A percentile compares a stretch with the other conserved stretches of the same genome.
These are phyloP conservation scores for Pseudomyrmex concolor DNA, from an alignment of 1,140 invertebrate genomes.

Conservation along the genomic window DNA sequence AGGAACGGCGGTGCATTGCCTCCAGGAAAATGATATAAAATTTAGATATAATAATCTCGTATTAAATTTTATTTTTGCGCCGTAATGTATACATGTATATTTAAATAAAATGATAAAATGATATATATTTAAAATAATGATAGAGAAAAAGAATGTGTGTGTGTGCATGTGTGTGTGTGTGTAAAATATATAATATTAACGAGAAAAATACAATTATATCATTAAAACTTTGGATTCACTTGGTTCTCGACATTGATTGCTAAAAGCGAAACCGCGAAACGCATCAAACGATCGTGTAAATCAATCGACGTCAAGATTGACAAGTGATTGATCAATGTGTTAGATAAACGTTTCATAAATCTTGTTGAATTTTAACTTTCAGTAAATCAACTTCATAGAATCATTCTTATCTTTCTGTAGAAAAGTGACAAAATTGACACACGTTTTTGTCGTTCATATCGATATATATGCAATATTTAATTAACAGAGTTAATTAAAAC, in stretches of 20 bases:
- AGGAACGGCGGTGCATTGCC: slow-evolving; percentile 5
- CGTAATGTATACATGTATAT: neutral
- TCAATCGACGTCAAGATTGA: slow-evolving; percentile 12
- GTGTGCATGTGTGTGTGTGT: too few relatives aligned
- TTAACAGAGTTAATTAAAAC: neutral
- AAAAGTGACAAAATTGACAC: slow-evolving; percentile 16
- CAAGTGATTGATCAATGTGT: slow-evolving; percentile 17
- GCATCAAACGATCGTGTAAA: slow-evolving; percentile 25
- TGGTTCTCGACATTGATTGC: neutral
- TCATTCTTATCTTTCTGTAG: neutral
- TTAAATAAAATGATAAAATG: neutral
- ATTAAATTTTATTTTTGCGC: slow-evolving; percentile 18
- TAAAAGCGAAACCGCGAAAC: neutral
- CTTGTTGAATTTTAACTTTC: slow-evolving; percentile 27
- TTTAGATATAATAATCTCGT: slow-evolving; percentile 29
- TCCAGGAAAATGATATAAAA: slow-evolving; percentile 12
- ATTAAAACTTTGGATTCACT: slow-evolving; percentile 10
- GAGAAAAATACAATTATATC: neutral
- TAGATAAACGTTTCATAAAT: slow-evolving; percentile 41
- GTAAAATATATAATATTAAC: too few relatives aligned
- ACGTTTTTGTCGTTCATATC: neutral
- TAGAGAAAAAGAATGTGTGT: too few relatives aligned
- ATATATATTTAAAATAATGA: neutral
- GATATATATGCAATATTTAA: slow-evolving; percentile 5
- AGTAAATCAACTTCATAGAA: neutral